phyloP scores from a whole-genome alignment of 2,113 vertebrate species.

The Axis porcinus region DNA sequence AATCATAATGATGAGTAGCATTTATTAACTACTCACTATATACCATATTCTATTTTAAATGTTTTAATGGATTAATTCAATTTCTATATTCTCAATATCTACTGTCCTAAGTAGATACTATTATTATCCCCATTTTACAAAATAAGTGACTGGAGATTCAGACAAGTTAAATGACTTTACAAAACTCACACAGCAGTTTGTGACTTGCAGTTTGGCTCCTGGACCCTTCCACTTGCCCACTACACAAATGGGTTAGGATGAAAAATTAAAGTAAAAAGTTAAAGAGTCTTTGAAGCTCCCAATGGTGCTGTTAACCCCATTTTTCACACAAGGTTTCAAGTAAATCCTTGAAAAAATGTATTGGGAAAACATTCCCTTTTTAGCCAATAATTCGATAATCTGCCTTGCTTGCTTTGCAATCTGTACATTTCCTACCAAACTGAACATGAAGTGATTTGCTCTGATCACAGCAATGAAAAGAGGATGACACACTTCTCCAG shows the following conservation, averaged over 20 bases:
- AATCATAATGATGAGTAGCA: neutral
- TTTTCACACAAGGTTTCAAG: neutral
- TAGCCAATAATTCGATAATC: neutral
- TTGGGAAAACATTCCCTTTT: neutral
- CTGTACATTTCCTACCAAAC: neutral
- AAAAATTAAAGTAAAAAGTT: neutral
- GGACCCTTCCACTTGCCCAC: neutral
- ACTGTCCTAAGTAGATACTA: neutral
- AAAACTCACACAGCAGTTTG: neutral
- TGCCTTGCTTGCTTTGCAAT: neutral
- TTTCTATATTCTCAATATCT: neutral
- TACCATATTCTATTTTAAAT: neutral
- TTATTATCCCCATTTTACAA: neutral
- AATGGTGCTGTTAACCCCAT: neutral
- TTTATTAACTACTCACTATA: neutral
- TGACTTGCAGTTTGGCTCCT: neutral
- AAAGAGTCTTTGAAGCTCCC: neutral
- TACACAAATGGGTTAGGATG: neutral
- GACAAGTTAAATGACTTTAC: neutral
- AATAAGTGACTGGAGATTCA: neutral
- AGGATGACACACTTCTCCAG: neutral
- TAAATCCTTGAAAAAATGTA: neutral
- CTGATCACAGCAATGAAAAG: neutral
- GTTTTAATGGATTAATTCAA: neutral
- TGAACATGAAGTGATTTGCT: neutral